A percentile compares a stretch with the other conserved stretches of the same genome.
Evolutionary conservation across 1,140 invertebrate genomes (phyloP).

Genomic region (Mactra quadrangularis): DNA sequence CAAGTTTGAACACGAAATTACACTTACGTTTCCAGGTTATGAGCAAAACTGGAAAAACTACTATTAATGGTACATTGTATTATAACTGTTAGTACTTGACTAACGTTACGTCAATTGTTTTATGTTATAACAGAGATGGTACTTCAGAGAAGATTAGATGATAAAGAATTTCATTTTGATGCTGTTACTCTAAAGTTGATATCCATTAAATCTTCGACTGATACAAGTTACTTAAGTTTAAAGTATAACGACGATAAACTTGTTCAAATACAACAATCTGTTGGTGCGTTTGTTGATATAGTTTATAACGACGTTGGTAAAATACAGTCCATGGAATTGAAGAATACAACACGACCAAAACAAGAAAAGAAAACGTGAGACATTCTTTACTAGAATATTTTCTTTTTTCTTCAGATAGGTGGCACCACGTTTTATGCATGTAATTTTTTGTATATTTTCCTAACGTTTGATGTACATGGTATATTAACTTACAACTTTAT

Average conservation of each 20-base stretch:
- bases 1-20: too few relatives aligned
- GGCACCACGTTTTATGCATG: too few relatives aligned
- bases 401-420: too few relatives aligned
- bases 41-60: too few relatives aligned
- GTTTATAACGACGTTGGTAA: not conserved
- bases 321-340: slow-evolving; percentile 11
- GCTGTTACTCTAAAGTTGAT: not conserved
- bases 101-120: too few relatives aligned
- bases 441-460: too few relatives aligned
- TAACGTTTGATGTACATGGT: too few relatives aligned
- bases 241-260: not conserved
- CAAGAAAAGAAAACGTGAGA: slow-evolving; percentile 3
- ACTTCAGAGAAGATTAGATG: not conserved
- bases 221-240: not conserved
- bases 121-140: slow-evolving; percentile 15
- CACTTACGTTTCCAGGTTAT: too few relatives aligned
- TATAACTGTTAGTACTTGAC: too few relatives aligned
- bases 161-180: slow-evolving; percentile 29
- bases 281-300: not conserved
- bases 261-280: not conserved
- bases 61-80: too few relatives aligned
- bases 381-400: too few relatives aligned
- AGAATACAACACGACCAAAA: not conserved
- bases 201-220: not conserved
- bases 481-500: too few relatives aligned